Percentiles rank a stretch among this genome's conserved stretches.
These are phyloP conservation scores for Drosophila ficusphila DNA, from an alignment of 1,140 invertebrate species.

Conservation along the genomic window DNA sequence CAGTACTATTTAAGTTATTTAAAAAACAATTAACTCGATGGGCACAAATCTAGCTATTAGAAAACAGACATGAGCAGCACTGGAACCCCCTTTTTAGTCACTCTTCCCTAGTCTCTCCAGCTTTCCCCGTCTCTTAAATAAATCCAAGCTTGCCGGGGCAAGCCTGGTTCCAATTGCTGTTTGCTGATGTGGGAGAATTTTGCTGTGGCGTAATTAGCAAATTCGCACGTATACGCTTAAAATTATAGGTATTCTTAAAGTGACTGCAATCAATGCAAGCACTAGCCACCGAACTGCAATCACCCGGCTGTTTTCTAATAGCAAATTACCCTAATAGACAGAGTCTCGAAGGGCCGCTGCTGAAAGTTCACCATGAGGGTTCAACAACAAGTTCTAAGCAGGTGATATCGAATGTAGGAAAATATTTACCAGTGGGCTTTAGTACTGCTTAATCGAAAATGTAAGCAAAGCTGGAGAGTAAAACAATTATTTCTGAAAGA, in stretches of 20 bases:
- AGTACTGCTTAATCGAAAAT: background rate
- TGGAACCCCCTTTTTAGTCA: too few relatives aligned
- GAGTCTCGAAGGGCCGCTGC: background rate
- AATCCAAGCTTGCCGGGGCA: background rate
- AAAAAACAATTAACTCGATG: too few relatives aligned
- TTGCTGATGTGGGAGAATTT: background rate
- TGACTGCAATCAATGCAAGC: slow-evolving; percentile 3
- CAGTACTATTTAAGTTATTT: too few relatives aligned
- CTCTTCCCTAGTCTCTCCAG: too few relatives aligned
- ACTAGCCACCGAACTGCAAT: slow-evolving; percentile 4
- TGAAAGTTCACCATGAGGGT: slow-evolving; percentile 35
- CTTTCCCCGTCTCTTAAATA: background rate
- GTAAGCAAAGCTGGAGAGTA: background rate
- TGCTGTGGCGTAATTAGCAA: slow-evolving; percentile 19
- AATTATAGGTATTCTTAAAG: slow-evolving; percentile 3
- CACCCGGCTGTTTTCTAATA: background rate
- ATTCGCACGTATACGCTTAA: slow-evolving; percentile 11
- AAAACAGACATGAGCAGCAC: too few relatives aligned
- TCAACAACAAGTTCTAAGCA: background rate
- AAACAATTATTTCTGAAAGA: too few relatives aligned
- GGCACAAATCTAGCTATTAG: too few relatives aligned
- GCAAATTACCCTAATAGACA: slow-evolving; percentile 18
- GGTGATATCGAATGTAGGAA: background rate
- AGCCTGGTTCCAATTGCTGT: slow-evolving; percentile 7
- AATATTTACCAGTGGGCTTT: slow-evolving; percentile 3